Base-by-base conservation (phyloP, 2,888 invertebrate genomes). In the Erpobdella octoculata region DNA sequence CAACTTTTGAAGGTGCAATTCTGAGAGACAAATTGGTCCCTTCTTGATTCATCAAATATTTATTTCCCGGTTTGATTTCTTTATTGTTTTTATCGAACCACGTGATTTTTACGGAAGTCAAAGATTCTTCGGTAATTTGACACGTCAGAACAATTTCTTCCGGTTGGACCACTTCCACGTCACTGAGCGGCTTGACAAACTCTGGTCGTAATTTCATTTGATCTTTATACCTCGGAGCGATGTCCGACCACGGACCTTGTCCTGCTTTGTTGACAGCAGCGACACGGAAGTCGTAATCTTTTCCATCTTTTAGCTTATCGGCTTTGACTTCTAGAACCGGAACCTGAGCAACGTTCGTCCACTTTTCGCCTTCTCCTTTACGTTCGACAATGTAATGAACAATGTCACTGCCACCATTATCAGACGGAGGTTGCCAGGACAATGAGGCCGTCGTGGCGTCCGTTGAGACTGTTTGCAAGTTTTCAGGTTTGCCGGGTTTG, bases 401-500 rank as follows among this genome's bases (percentile, higher is more conserved):
- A 73, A 93, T 86, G 74, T 90, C 89, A 71, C 90, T 82, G 48
- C 92, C 92, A 73, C 92, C 92, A 80, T 91, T 90, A 78, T 90
- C 89, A 0, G 86, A 80, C 0, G 92, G 91, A 36, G 90, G 89
- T 79, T 88, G 89, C 92, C 92, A 92, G 46, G 78, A 76, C 15
- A 82, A 75, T 48, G 77, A 76, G 59, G 79, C 78, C 25, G 78
- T 76, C 21, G 76, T 78, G 37, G 77, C 77, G 61, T 77, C 78
- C 37, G 80, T 74, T 68, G 81, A 80, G 18, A 75, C 68, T 8
- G 79, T 74, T 69, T 78, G 78, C 6, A 83, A 77, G 28, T 76
- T 67, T n/a, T 74, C 73, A 33, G 82, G 81, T 59, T 73, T 77
- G 9, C 81, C 77, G 8, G 81, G 76, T 72, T 76, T 74, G 88